Evolutionary conservation across 2,888 invertebrate genomes (phyloP).

Genomic region (Sinohyriopsis cumingii): DNA sequence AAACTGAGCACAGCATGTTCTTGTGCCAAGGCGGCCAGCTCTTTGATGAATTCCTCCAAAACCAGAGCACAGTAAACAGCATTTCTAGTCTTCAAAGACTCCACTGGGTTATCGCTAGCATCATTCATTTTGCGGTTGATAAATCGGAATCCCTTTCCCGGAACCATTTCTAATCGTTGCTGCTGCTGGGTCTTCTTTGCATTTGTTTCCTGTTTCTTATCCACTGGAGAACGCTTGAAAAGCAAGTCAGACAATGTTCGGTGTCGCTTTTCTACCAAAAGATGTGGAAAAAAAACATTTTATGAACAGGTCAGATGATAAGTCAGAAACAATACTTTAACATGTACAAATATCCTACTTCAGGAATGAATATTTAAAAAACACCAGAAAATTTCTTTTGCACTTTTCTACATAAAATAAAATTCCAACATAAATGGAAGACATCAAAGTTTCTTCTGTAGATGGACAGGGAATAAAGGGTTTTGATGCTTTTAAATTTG

Average conservation of each 20-base stretch:
- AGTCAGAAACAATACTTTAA: no score
- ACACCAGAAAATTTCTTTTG: no score
- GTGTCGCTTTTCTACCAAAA: constrained; percentile 54
- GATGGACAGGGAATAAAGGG: no score
- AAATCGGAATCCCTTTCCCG: constrained; percentile 55
- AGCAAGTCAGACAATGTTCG: constrained; percentile 58
- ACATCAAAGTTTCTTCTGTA: no score
- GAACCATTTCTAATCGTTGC: constrained; percentile 43
- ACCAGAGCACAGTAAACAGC: constrained; percentile 87
- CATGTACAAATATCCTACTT: no score
- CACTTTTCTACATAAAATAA: no score
- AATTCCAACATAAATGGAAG: no score
- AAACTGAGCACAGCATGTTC: constrained; percentile 82
- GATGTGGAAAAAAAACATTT: constrained; percentile 6
- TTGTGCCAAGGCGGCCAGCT: constrained; percentile 93
- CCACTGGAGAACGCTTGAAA: constrained; percentile 47
- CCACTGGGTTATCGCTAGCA: constrained; percentile 42
- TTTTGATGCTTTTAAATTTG: no score
- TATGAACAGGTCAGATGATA: neutral
- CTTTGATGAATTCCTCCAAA: constrained; percentile 95
- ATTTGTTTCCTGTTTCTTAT: constrained; percentile 28
- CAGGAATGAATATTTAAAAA: no score
- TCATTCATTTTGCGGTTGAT: constrained; percentile 47
- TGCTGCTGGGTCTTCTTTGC: constrained; percentile 17
- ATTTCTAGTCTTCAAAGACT: constrained; percentile 70